Conservation (phyloP, 2,797 vertebrate genomes). For the Sandelia bainsii region DNA sequence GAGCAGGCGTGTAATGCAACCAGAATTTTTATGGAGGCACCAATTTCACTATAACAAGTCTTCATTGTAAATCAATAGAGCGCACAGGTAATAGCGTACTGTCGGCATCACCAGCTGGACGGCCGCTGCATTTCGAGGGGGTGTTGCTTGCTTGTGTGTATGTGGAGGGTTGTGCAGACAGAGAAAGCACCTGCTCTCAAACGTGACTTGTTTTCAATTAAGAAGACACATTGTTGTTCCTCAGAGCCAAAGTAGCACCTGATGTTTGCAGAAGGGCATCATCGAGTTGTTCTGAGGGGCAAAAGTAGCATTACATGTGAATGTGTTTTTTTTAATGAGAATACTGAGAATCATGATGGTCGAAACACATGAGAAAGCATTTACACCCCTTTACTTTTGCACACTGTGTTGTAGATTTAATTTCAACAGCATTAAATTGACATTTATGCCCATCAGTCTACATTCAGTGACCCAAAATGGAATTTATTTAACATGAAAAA, state of each 20-base stretch:
- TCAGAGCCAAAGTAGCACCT: neutral
- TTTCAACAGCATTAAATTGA: too few relatives aligned
- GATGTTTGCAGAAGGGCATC: neutral
- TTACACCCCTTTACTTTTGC: too few relatives aligned
- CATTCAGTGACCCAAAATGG: too few relatives aligned
- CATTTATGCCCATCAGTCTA: too few relatives aligned
- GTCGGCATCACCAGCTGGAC: slow-evolving; percentile 25
- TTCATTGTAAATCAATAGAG: slow-evolving; percentile 49
- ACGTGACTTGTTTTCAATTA: neutral
- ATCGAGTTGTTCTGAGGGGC: neutral
- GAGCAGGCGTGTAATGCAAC: slow-evolving; percentile 26
- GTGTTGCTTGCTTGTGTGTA: neutral
- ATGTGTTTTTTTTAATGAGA: neutral
- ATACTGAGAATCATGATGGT: too few relatives aligned
- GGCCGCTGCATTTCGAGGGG: slow-evolving; percentile 37
- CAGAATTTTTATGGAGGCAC: slow-evolving; percentile 32
- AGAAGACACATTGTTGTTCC: neutral
- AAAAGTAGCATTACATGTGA: neutral
- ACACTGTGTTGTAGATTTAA: too few relatives aligned
- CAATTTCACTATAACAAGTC: slow-evolving; percentile 34
- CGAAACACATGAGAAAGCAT: too few relatives aligned
- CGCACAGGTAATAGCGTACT: slow-evolving; percentile 8
- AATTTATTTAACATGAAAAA: too few relatives aligned
- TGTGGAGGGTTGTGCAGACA: neutral
- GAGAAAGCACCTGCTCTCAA: slow-evolving; percentile 9